phyloP scores from a whole-genome alignment of 2,797 vertebrate genomes.

The Epinephelus coioides region DNA sequence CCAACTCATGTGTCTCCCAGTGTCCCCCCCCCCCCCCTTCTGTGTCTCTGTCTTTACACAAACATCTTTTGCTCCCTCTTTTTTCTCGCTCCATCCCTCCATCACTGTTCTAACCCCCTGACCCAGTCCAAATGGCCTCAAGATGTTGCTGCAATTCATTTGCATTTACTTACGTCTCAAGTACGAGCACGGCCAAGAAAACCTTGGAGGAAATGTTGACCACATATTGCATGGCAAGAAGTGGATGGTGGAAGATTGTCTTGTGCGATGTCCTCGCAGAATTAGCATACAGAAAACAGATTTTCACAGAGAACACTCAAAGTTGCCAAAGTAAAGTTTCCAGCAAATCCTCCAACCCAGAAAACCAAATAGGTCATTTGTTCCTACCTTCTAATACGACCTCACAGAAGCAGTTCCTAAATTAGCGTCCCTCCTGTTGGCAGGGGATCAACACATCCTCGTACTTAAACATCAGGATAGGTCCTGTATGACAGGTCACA shows the following conservation, averaged over 20 bases:
- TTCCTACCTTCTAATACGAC: too few relatives aligned
- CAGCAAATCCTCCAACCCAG: too few relatives aligned
- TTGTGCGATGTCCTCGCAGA: conserved; percentile 8
- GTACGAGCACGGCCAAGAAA: conserved; percentile 46
- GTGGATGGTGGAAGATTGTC: conserved; percentile 12
- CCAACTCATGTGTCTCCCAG: conserved; percentile 44
- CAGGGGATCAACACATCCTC: too few relatives aligned
- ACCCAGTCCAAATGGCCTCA: conserved; percentile 73
- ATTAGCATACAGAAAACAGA: conserved; percentile 13
- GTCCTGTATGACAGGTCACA: too few relatives aligned
- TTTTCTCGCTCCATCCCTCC: conserved; percentile 44
- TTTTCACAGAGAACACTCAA: neutral
- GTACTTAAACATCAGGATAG: too few relatives aligned
- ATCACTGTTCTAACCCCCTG: conserved; percentile 54
- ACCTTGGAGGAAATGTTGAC: conserved; percentile 36
- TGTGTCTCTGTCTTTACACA: conserved; percentile 34
- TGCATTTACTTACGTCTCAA: conserved; percentile 67
- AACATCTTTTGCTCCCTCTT: conserved; percentile 47
- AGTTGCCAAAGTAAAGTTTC: neutral
- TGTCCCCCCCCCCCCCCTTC: conserved; percentile 12
- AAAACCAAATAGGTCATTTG: too few relatives aligned
- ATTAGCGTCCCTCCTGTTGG: too few relatives aligned
- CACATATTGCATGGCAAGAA: conserved; percentile 27
- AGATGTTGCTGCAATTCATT: conserved; percentile 73
- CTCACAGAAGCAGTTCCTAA: too few relatives aligned